A percentile compares a stretch with the other conserved stretches of the same genome.
phyloP scores from a whole-genome alignment of 2,888 invertebrate genomes.

The Eupithecia centaureata region DNA sequence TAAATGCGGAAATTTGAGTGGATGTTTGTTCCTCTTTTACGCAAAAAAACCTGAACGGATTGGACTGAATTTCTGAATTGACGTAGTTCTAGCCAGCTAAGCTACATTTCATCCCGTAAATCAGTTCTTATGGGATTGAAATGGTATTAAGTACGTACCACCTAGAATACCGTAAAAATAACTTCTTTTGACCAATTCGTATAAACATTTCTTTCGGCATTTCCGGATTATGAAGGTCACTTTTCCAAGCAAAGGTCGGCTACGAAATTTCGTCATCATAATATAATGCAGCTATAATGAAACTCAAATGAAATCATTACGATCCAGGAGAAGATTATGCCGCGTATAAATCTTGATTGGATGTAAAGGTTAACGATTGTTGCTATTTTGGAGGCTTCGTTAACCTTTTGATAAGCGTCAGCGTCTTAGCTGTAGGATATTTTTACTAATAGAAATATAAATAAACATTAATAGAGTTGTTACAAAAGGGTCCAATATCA shows the following conservation, averaged over 20 bases:
- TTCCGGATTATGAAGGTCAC: constrained; percentile 35
- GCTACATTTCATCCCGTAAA: too few species aligned
- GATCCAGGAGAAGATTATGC: not conserved
- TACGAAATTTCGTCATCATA: constrained; percentile 30
- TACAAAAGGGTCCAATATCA: too few species aligned
- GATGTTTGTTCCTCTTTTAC: too few species aligned
- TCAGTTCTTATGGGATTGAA: too few species aligned
- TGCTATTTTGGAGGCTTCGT: constrained; percentile 19
- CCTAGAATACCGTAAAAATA: not conserved
- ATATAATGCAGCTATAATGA: constrained; percentile 22
- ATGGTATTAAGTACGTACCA: not conserved
- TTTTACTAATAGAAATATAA: not conserved
- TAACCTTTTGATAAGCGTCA: constrained; percentile 9
- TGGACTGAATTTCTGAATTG: too few species aligned
- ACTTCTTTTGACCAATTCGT: not conserved
- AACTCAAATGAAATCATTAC: constrained; percentile 12
- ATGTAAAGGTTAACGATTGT: constrained; percentile 9
- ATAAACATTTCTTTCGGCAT: constrained; percentile 27
- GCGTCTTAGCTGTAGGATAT: not conserved
- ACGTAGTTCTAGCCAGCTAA: too few species aligned
- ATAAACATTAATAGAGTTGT: too few species aligned
- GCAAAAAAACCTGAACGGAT: too few species aligned
- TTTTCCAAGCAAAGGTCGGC: constrained; percentile 35
- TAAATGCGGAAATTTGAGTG: too few species aligned
- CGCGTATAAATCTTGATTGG: constrained; percentile 14